Conservation (phyloP, 2,113 vertebrate genomes). For the Elephas maximus region DNA sequence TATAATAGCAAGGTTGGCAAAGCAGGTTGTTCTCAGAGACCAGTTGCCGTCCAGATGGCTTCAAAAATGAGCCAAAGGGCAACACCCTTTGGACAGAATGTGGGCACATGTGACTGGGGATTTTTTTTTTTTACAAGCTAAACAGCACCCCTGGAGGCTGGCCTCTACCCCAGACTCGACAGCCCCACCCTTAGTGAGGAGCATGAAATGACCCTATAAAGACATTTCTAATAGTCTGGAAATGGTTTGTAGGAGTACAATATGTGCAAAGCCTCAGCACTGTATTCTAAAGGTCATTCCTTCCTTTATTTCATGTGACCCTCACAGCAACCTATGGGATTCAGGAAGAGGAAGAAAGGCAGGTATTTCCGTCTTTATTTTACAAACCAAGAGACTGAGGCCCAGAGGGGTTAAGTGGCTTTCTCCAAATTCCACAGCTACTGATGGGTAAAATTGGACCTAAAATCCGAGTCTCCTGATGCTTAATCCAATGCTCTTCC, state of each 20-base stretch:
- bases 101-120: neutral
- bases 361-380: neutral
- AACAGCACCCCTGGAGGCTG: neutral
- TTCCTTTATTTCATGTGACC: neutral
- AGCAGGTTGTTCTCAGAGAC: neutral
- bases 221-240: neutral
- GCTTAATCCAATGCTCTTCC: slow-evolving; percentile 38
- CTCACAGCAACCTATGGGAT: slow-evolving; percentile 12
- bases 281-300: neutral
- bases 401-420: slow-evolving; percentile 54
- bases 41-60: neutral
- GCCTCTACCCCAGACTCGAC: neutral
- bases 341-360: neutral
- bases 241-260: neutral
- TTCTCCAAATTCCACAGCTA: slow-evolving; percentile 73
- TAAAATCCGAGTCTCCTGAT: slow-evolving; percentile 52
- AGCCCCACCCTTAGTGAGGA: slow-evolving; percentile 31
- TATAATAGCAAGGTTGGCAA: neutral
- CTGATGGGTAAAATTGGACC: slow-evolving; percentile 71
- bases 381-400: slow-evolving; percentile 50
- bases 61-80: slow-evolving; percentile 35
- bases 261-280: neutral
- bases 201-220: slow-evolving; percentile 51
- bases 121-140: neutral
- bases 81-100: slow-evolving; percentile 44